Percentiles rank a stretch among this genome's conserved stretches.
Evolutionary conservation across 2,888 invertebrate genomes (phyloP).

Genomic region (Hetaerina titia): DNA sequence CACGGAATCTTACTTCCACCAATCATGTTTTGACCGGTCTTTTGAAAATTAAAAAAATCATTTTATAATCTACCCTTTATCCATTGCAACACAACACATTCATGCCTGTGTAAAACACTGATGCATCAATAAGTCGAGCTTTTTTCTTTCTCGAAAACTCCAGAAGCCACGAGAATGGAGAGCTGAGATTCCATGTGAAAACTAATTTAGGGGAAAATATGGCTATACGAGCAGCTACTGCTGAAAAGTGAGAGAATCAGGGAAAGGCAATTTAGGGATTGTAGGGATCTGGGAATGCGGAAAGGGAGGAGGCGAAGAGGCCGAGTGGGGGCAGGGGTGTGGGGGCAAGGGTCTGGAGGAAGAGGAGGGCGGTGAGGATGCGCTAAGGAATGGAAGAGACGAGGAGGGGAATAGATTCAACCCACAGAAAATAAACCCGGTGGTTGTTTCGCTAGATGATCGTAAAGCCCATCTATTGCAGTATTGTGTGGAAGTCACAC

Average conservation of each 20-base stretch:
- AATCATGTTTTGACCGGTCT: too few relatives aligned
- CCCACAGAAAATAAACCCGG: neutral
- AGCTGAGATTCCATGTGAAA: neutral
- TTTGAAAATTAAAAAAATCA: too few relatives aligned
- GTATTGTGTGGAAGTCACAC: too few relatives aligned
- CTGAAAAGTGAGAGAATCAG: neutral
- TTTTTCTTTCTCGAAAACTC: too few relatives aligned
- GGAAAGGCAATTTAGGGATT: neutral
- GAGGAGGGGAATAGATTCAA: neutral
- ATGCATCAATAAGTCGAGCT: neutral
- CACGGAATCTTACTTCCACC: too few relatives aligned
- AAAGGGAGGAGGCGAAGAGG: neutral
- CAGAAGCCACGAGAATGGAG: neutral
- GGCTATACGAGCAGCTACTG: too few relatives aligned
- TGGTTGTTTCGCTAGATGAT: neutral
- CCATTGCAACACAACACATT: too few relatives aligned
- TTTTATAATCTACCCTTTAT: too few relatives aligned
- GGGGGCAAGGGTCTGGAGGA: neutral
- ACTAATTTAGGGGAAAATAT: too few relatives aligned
- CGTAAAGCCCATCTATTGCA: too few relatives aligned
- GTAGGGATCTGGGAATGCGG: neutral
- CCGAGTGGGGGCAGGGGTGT: neutral
- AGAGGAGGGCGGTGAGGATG: neutral
- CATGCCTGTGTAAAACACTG: neutral
- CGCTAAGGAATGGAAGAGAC: neutral